Base-by-base conservation (phyloP, 2,888 invertebrate genomes). In the Perizoma flavofasciatum region DNA sequence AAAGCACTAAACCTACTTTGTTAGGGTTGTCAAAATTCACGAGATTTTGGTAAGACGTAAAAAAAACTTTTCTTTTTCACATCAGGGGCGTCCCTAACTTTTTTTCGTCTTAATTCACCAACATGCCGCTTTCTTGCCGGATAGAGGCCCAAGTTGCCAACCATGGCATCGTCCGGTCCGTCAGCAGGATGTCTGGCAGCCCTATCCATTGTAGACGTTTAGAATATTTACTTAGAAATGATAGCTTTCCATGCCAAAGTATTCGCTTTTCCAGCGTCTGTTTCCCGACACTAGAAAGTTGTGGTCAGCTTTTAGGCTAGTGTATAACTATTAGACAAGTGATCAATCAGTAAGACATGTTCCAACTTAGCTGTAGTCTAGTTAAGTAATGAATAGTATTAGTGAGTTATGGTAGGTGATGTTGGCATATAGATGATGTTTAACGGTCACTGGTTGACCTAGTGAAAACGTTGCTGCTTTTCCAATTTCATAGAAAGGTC, bases 151-250 rank as follows among this genome's bases (percentile, higher is more conserved):
- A 22, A 22, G 22, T 22, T 22, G 22, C 22, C 22, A 22, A 22
- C 22, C 22, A 22, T 22, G 22, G 22, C 22, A 33, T 9, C 35
- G 34, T 34, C 47, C 41, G 41, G 10, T 22, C 9, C 2, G 9
- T 34, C 46, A 9, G n/a, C 46, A 56, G 35, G 45, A 55, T 49
- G 40, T 11, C 41, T 10, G 55, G 33, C 55, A 62, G 32, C 62
- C 62, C 62, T 62, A 35, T 11, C 48, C 37, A 48, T 44, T 11
- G 39, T 32, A 63, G 59, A 61, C 56, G 67, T 49, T 54, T 69
- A 52, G 67, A 69, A 69, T 69, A 65, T 66, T 67, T 66, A 54
- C 56, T 49, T 65, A 59, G 69, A 69, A 63, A 67, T 65, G 67
- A 61, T 53, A 49, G 66, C 67, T 69, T 67, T 67, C 64, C 62